Percentiles rank a stretch among this genome's conserved stretches.
These are phyloP conservation scores for Brachyptera risi DNA, from an alignment of 2,888 invertebrate genomes.

Conservation along the genomic window DNA sequence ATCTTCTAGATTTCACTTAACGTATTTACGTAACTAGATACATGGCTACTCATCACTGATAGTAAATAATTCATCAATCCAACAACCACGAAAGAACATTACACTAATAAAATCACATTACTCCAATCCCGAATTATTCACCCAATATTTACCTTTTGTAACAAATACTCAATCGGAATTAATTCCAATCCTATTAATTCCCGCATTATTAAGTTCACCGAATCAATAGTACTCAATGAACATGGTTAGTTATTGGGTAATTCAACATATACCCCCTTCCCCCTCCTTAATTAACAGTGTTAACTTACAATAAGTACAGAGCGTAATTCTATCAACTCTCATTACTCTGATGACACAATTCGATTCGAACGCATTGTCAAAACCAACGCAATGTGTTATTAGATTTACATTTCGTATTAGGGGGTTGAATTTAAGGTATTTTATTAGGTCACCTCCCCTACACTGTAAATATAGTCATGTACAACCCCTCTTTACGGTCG, in stretches of 20 bases:
- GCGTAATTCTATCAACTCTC: constrained; percentile 49
- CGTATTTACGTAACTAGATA: too few relatives aligned
- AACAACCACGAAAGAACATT: too few relatives aligned
- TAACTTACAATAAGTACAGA: constrained; percentile 51
- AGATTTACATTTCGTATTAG: constrained; percentile 35
- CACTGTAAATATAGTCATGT: neutral
- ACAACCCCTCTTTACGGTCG: neutral
- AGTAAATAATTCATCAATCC: too few relatives aligned
- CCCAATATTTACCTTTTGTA: too few relatives aligned
- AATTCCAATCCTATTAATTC: neutral
- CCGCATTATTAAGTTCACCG: neutral
- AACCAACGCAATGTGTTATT: constrained; percentile 30
- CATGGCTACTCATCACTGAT: too few relatives aligned
- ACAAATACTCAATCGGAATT: neutral
- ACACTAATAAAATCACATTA: too few relatives aligned
- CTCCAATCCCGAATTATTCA: too few relatives aligned
- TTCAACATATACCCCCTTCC: neutral
- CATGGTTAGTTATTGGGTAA: neutral
- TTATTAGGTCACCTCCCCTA: constrained; percentile 29
- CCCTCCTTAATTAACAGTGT: constrained; percentile 47
- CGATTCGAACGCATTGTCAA: constrained; percentile 41
- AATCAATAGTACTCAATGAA: neutral
- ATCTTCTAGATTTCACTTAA: too few relatives aligned
- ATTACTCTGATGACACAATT: constrained; percentile 45
- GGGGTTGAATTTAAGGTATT: constrained; percentile 24